These are phyloP conservation scores for Kryptopterus vitreolus DNA, from an alignment of 2,797 vertebrate genomes.

Conservation along the genomic window DNA sequence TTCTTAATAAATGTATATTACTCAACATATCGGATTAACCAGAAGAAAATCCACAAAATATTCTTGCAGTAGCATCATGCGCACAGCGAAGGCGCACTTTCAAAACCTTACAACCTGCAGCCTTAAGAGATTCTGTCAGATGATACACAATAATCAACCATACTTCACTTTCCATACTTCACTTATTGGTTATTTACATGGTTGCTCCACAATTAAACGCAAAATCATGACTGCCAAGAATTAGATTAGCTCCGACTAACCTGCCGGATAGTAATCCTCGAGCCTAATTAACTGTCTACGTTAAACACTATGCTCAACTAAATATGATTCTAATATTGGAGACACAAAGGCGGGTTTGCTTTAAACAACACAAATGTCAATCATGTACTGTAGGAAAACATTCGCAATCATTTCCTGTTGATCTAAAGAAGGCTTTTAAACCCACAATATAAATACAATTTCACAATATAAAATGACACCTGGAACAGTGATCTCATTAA, in stretches of 20 bases:
- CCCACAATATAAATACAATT: no score
- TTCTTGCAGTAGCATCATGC: neutral
- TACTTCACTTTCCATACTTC: constrained; percentile 37
- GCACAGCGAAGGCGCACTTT: neutral
- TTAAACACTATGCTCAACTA: constrained; percentile 43
- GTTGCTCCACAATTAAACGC: constrained; percentile 49
- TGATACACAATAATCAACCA: constrained; percentile 36
- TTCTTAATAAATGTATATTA: neutral
- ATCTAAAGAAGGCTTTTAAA: neutral
- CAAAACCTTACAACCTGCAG: neutral
- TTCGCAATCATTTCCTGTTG: neutral
- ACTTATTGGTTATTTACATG: constrained; percentile 42
- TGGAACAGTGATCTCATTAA: neutral
- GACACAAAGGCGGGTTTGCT: constrained; percentile 35
- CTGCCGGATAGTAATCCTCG: constrained; percentile 44
- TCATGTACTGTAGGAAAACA: neutral
- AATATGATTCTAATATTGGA: constrained; percentile 38
- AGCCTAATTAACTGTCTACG: constrained; percentile 51
- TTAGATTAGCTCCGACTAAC: constrained; percentile 52
- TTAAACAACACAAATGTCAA: neutral
- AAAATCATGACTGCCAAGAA: constrained; percentile 43
- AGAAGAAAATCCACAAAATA: neutral
- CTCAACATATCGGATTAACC: neutral
- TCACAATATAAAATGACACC: neutral
- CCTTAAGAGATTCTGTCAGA: constrained; percentile 33